Conservation (phyloP, 2,797 vertebrate species). For the Propithecus perrieri region DNA sequence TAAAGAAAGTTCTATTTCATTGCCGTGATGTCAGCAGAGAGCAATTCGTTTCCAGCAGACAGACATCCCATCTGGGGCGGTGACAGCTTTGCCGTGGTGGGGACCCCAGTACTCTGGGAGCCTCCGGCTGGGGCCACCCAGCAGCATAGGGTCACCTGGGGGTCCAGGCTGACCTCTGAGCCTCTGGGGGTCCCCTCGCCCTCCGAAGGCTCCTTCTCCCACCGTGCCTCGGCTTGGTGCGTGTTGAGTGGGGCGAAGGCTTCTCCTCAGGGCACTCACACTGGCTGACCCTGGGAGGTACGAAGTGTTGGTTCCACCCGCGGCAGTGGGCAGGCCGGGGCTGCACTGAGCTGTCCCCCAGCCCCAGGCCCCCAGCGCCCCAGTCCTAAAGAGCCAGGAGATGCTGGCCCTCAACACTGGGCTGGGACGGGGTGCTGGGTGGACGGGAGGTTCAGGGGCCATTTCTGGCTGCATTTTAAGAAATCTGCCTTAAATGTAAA, state of each 20-base stretch:
- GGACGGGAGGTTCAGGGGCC: no score
- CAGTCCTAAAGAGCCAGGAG: not conserved
- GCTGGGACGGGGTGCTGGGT: fast-evolving
- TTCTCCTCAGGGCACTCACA: no score
- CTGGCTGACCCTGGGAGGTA: not conserved
- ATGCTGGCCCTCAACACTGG: not conserved
- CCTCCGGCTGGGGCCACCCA: not conserved
- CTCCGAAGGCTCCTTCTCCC: no score
- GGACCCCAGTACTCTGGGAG: fast-evolving
- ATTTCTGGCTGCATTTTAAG: not conserved
- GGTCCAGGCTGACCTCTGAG: not conserved
- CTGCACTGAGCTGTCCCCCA: not conserved
- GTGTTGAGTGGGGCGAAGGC: no score
- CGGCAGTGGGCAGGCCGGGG: not conserved
- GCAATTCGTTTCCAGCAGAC: not conserved
- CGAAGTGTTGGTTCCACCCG: not conserved
- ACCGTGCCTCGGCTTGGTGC: fast-evolving
- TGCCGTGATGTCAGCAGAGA: not conserved
- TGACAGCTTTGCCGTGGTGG: not conserved
- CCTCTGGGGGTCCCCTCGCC: not conserved
- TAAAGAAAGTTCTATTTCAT: not conserved
- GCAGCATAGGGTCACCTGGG: not conserved
- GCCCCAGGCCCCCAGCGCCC: no score
- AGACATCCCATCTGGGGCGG: fast-evolving
- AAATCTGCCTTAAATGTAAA: slow-evolving; percentile 57